Evolutionary conservation across 1,140 invertebrate species (phyloP).

Genomic region (Apolygus lucorum): DNA sequence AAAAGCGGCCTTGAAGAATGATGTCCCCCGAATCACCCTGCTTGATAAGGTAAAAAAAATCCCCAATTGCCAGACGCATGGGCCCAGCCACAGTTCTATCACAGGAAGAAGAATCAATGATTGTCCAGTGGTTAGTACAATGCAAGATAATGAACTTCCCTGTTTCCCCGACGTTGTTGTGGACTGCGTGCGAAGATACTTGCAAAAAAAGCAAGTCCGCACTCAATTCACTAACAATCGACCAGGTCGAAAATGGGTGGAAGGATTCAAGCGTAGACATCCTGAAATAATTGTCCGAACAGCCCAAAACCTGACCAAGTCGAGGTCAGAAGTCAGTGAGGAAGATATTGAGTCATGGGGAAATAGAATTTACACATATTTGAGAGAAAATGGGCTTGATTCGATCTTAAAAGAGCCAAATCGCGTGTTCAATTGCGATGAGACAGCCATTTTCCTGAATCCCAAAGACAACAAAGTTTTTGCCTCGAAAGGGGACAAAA

Average conservation of each 20-base stretch:
- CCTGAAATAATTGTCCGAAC: conserved; percentile 31
- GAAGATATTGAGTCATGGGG: conserved; percentile 36
- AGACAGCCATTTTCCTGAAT: conserved; percentile 21
- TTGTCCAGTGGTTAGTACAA: conserved; percentile 37
- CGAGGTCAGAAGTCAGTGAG: conserved; percentile 33
- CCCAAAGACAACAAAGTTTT: conserved; percentile 23
- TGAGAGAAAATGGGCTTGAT: conserved; percentile 25
- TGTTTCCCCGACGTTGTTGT: conserved; percentile 7
- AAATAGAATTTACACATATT: conserved; percentile 32
- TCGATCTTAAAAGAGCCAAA: conserved; percentile 29
- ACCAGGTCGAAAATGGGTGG: conserved; percentile 18
- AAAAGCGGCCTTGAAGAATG: conserved; percentile 13
- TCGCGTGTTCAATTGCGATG: conserved; percentile 30
- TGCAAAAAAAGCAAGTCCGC: conserved; percentile 31
- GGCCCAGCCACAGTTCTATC: conserved; percentile 34
- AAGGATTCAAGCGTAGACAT: conserved; percentile 4
- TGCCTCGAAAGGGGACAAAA: conserved; percentile 22
- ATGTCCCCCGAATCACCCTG: conserved; percentile 9
- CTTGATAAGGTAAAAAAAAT: conserved; percentile 9
- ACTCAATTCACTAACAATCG: conserved; percentile 18
- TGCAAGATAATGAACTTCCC: conserved; percentile 15
- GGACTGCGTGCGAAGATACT: conserved; percentile 8
- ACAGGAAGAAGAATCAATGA: conserved; percentile 35
- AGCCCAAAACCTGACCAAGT: conserved; percentile 33
- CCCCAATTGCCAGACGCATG: conserved; percentile 23